Evolutionary conservation across 2,888 invertebrate genomes (phyloP).

Genomic region (Pelosia muscerda): DNA sequence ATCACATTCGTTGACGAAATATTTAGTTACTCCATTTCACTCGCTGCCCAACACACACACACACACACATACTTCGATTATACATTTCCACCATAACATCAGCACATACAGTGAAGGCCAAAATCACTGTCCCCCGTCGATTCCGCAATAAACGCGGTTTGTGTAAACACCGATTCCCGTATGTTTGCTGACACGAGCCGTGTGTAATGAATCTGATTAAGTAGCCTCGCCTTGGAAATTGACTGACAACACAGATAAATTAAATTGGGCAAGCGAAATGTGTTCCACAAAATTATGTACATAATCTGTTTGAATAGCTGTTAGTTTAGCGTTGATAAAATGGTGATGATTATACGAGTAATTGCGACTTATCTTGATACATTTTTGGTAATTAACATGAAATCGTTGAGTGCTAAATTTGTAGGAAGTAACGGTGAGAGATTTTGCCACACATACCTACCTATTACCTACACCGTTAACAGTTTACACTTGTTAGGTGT

Average conservation of each 20-base stretch:
- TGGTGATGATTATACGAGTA: neutral
- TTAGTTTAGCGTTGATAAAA: constrained; percentile 8
- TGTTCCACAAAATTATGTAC: constrained; percentile 24
- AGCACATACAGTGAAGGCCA: constrained; percentile 56
- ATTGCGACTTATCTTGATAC: neutral
- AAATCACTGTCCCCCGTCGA: constrained; percentile 63
- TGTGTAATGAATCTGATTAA: constrained; percentile 83
- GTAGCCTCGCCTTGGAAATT: constrained; percentile 73
- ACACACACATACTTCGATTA: constrained; percentile 11
- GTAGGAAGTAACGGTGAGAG: too few relatives aligned
- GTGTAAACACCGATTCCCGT: constrained; percentile 54
- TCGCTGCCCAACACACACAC: constrained; percentile 14
- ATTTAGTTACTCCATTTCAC: neutral
- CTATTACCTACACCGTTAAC: too few relatives aligned
- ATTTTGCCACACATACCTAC: too few relatives aligned
- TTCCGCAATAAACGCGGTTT: constrained; percentile 56
- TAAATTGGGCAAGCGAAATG: constrained; percentile 54
- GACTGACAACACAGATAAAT: constrained; percentile 60
- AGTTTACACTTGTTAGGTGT: too few relatives aligned
- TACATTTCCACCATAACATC: constrained; percentile 33
- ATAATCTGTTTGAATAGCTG: constrained; percentile 8
- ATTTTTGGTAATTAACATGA: neutral
- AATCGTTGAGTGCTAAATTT: neutral
- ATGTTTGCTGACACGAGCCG: constrained; percentile 67
- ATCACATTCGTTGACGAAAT: neutral